A percentile compares a stretch with the other conserved stretches of the same genome.
phyloP scores from a whole-genome alignment of 2,113 vertebrate species.

The Eudyptes chrysolophus region DNA sequence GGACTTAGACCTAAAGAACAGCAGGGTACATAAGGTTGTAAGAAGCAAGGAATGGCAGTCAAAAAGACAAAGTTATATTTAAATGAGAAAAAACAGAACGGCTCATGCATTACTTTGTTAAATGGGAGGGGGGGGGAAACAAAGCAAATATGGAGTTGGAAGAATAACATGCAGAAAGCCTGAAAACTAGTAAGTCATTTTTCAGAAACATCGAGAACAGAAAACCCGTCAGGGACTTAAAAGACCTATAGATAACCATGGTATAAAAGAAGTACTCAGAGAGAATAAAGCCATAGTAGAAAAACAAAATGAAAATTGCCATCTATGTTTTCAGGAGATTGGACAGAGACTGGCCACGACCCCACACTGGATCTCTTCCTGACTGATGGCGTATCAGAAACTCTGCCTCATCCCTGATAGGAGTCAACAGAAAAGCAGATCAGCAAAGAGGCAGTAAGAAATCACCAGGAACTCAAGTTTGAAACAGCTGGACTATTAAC shows the following conservation, averaged over 20 bases:
- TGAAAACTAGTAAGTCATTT: not conserved
- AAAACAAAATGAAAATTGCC: not conserved
- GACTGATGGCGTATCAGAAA: not conserved
- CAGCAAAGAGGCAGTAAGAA: not conserved
- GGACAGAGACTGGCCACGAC: not conserved
- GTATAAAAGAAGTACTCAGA: not conserved
- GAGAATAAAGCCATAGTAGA: not conserved
- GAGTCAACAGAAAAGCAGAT: not conserved
- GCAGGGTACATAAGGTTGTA: not conserved
- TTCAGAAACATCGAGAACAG: not conserved
- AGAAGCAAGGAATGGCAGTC: not conserved
- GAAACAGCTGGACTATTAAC: not conserved
- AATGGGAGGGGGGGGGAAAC: accelerated
- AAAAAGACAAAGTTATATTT: not conserved
- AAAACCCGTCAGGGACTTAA: not conserved
- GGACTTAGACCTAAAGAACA: not conserved
- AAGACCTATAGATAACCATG: not conserved
- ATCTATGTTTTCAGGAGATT: not conserved
- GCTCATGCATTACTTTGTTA: not conserved
- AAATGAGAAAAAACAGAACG: not conserved
- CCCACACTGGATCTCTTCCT: not conserved
- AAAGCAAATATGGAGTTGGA: not conserved
- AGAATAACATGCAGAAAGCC: not conserved
- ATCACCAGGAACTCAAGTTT: not conserved
- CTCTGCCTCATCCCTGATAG: not conserved